Conservation (phyloP, 2,113 vertebrate genomes). For the Speoplatyrhinus poulsoni region DNA sequence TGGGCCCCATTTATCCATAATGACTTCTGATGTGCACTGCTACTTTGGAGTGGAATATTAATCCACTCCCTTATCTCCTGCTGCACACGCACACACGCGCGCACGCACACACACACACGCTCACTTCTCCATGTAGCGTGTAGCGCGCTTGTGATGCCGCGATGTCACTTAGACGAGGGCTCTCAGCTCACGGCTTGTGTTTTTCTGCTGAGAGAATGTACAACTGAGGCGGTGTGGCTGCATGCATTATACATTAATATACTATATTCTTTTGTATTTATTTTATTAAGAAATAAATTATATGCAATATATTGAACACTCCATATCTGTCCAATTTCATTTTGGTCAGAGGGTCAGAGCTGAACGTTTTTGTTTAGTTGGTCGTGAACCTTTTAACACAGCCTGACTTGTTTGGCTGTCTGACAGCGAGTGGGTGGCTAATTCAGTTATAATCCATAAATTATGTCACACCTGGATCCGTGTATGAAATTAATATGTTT, state of each 20-base stretch:
- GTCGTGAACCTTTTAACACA: too few species aligned
- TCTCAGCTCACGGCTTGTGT: neutral
- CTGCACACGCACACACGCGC: neutral
- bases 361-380: too few species aligned
- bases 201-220: neutral
- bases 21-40: constrained; percentile 58
- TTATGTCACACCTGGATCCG: too few species aligned
- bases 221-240: neutral
- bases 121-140: neutral
- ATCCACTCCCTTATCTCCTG: constrained; percentile 20
- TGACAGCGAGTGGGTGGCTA: too few species aligned
- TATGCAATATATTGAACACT: too few species aligned
- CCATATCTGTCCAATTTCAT: too few species aligned
- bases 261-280: too few species aligned
- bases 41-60: constrained; percentile 52
- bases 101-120: neutral
- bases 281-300: too few species aligned
- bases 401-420: too few species aligned
- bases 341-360: too few species aligned
- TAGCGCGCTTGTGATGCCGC: neutral
- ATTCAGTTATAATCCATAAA: too few species aligned
- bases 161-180: neutral
- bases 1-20: constrained; percentile 66
- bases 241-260: neutral
- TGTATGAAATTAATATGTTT: too few species aligned